These are phyloP conservation scores for Manacus vitellinus DNA, from an alignment of 2,113 vertebrate genomes.

Conservation along the genomic window DNA sequence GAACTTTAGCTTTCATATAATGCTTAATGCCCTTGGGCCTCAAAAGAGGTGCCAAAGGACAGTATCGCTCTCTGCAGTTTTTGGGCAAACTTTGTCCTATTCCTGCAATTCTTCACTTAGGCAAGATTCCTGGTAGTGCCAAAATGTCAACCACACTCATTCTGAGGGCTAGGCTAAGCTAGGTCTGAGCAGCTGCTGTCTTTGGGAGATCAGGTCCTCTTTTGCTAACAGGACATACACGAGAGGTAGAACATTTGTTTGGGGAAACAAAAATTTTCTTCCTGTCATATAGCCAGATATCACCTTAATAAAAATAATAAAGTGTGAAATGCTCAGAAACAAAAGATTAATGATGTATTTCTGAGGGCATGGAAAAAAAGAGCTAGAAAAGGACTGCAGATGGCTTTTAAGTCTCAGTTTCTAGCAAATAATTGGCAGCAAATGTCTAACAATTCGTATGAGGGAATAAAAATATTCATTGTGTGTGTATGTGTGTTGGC, in stretches of 20 bases:
- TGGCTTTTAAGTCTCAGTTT: constrained; percentile 4
- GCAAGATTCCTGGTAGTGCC: not conserved
- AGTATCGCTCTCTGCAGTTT: not conserved
- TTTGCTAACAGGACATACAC: not conserved
- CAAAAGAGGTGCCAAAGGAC: not conserved
- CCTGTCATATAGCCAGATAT: not conserved
- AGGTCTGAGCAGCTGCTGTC: not conserved
- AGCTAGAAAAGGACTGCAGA: not conserved
- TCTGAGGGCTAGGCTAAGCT: not conserved
- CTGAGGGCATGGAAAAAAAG: accelerated
- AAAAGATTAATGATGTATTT: not conserved
- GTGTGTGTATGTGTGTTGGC: constrained; percentile 40
- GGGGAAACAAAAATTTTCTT: not conserved
- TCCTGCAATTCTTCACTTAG: not conserved
- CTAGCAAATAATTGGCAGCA: constrained; percentile 49
- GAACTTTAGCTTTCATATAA: not conserved
- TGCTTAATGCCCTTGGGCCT: not conserved
- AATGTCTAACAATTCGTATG: constrained; percentile 30
- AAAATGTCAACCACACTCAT: not conserved
- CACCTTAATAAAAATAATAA: constrained; percentile 1
- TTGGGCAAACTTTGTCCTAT: not conserved
- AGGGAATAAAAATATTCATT: constrained; percentile 50
- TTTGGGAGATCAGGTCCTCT: not conserved
- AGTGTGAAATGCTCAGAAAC: not conserved
- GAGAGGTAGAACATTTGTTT: not conserved